Evolutionary conservation across 2,113 vertebrate species (phyloP), one percentile per base, ranked within the genome.

Genomic region (Chlorodrepanis virens): DNA sequence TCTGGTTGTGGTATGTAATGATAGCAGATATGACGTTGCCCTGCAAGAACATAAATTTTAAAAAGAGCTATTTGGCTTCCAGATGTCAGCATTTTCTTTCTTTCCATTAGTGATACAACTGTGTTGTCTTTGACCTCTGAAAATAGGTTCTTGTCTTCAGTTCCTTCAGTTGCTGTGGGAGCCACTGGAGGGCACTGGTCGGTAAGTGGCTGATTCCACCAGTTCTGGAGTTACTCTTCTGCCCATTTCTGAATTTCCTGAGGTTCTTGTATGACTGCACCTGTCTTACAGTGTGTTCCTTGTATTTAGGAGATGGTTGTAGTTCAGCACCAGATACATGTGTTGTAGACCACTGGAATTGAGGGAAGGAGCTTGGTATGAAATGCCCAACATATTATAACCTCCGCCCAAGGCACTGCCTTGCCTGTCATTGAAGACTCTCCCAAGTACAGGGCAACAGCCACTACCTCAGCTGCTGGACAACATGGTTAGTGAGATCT

Each of bases 131-230:
- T 31, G 87, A 31, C 27, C 11, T 52, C 28, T 37, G 31, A 13
- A 25, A 79, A 28, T 3, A n/a, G 12, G 19, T 75, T 67, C 56
- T 70, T 37, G 19, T 42, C 21, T 64, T 77, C 44, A 31, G 35
- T 78, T 71, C 42, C 52, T 61, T 19, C 64, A n/a, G 56, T 12
- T 74, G 39, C 29, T 31, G 22, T 29, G 17, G 25, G 60, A 84
- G 68, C 96, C 96, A 84, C 95, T 63, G 86, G 97, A 93, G 96
- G 95, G 94, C 95, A 61, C 70, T 81, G 81, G 49, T 84, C 19
- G 20, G 50, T 87, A 86, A 95, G 78, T 42, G 74, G 76, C 70
- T 16, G 5, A 5, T 71, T 75, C 22, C 6, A 1, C 16, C 10
- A 1, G 4, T 25, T 72, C 12, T 5, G 7, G 18, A 23, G 19